Conservation (phyloP, 53 echinoderm and acorn worm genomes). For the Antedon mediterranea region DNA sequence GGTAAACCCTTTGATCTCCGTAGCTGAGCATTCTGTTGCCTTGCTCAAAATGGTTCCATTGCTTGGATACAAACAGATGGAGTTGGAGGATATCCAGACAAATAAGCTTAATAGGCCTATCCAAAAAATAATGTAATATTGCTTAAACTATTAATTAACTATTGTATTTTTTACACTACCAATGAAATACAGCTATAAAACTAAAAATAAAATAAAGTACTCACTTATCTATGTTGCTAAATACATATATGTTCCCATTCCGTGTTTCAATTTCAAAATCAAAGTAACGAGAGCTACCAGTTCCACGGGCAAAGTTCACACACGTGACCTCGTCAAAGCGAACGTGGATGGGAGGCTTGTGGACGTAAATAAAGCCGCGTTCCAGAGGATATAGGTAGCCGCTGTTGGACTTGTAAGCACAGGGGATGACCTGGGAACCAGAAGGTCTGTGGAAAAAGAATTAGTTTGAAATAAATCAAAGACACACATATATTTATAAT, state of each 20-base stretch:
- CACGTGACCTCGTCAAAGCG: constrained; percentile 74
- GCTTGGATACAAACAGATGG: too few species aligned
- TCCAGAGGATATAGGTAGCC: constrained; percentile 92
- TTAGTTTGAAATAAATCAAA: too few species aligned
- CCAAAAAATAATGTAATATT: too few species aligned
- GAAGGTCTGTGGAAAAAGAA: constrained; percentile 36
- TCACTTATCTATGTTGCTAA: constrained; percentile 99
- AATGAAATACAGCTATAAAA: neutral
- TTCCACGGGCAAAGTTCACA: constrained; percentile 88
- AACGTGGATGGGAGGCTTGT: constrained; percentile 90
- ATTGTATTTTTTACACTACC: too few species aligned
- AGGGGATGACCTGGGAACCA: constrained; percentile 70
- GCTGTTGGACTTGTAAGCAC: constrained; percentile 96
- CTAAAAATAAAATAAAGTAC: too few species aligned
- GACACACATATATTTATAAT: too few species aligned
- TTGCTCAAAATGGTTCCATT: too few species aligned
- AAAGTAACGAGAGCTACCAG: constrained; percentile 87
- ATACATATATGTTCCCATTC: constrained; percentile 56
- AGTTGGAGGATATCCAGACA: too few species aligned
- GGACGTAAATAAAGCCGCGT: constrained; percentile 94
- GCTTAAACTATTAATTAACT: too few species aligned
- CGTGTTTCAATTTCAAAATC: constrained; percentile 96
- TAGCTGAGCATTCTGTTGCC: too few species aligned
- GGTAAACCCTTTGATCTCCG: too few species aligned
- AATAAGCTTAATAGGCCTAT: too few species aligned